A percentile compares a stretch with the other conserved stretches of the same genome.
These are phyloP conservation scores for Nymphicus hollandicus DNA, from an alignment of 2,113 vertebrate species.

Conservation along the genomic window DNA sequence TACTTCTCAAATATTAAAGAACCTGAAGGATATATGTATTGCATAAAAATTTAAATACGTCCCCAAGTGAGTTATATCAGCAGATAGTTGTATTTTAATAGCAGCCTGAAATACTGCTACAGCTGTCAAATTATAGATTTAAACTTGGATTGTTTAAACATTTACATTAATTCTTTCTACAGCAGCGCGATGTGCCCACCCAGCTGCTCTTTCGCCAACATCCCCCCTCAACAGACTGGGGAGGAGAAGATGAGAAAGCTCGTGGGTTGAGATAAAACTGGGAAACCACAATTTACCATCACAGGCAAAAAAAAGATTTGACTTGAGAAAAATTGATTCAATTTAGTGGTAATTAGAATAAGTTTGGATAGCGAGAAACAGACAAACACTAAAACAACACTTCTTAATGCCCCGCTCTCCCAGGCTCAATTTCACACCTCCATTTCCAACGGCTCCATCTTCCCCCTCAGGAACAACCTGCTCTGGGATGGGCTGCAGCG, in stretches of 20 bases:
- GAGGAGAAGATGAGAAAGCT: background rate
- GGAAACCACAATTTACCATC: fast-evolving
- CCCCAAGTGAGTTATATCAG: background rate
- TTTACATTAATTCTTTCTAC: background rate
- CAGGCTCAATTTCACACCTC: background rate
- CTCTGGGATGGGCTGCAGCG: fast-evolving
- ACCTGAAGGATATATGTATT: background rate
- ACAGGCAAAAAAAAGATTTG: background rate
- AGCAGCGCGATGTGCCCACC: background rate
- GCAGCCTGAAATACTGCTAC: background rate
- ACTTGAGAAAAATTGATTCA: background rate
- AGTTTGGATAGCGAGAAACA: background rate
- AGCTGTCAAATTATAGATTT: background rate
- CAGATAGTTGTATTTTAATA: background rate
- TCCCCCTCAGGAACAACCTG: background rate
- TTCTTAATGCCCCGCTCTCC: fast-evolving
- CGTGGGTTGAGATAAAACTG: background rate
- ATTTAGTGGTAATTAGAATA: background rate
- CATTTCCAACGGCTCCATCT: background rate
- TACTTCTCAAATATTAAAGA: background rate
- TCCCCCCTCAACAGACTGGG: background rate
- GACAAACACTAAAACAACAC: fast-evolving
- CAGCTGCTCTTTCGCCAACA: background rate
- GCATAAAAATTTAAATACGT: background rate
- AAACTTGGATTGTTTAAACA: background rate